phyloP scores from a whole-genome alignment of 1,140 invertebrate species.

The Drosophila ananassae region DNA sequence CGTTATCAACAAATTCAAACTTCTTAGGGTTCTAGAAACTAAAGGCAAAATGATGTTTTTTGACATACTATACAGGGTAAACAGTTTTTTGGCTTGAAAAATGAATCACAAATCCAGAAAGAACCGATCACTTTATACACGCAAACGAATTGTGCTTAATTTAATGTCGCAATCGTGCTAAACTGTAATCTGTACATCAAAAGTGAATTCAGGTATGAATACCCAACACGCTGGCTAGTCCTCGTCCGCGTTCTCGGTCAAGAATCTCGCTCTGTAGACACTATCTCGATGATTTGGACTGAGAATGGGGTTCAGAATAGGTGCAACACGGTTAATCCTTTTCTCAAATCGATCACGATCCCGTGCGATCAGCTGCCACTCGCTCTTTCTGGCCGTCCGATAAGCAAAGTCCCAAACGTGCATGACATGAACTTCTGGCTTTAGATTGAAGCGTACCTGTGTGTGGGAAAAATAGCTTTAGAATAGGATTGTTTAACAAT shows the following conservation, averaged over 20 bases:
- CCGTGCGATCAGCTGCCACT: slow-evolving; percentile 87
- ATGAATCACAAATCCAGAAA: slow-evolving; percentile 40
- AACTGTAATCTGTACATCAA: slow-evolving; percentile 54
- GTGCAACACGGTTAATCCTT: slow-evolving; percentile 84
- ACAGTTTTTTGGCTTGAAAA: slow-evolving; percentile 41
- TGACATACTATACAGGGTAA: slow-evolving; percentile 30
- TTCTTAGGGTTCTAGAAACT: slow-evolving; percentile 18
- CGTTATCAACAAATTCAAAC: slow-evolving; percentile 50
- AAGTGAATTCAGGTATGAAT: slow-evolving; percentile 37
- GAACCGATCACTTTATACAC: slow-evolving; percentile 34
- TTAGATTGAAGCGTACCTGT: slow-evolving; percentile 87
- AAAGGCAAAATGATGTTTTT: slow-evolving; percentile 30
- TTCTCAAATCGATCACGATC: slow-evolving; percentile 86
- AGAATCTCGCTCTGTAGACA: slow-evolving; percentile 86
- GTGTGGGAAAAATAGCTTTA: slow-evolving; percentile 10
- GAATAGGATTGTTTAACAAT: neutral
- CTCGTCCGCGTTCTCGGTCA: slow-evolving; percentile 37
- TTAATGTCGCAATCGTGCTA: slow-evolving; percentile 36
- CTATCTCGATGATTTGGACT: slow-evolving; percentile 85
- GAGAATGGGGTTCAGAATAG: slow-evolving; percentile 85
- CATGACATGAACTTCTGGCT: slow-evolving; percentile 86
- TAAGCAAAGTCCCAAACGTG: slow-evolving; percentile 88
- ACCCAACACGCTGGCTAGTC: slow-evolving; percentile 34
- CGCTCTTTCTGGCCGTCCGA: slow-evolving; percentile 86
- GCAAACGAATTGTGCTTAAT: slow-evolving; percentile 47